Conservation (phyloP, 2,797 vertebrate species). For the Myotis daubentonii region DNA sequence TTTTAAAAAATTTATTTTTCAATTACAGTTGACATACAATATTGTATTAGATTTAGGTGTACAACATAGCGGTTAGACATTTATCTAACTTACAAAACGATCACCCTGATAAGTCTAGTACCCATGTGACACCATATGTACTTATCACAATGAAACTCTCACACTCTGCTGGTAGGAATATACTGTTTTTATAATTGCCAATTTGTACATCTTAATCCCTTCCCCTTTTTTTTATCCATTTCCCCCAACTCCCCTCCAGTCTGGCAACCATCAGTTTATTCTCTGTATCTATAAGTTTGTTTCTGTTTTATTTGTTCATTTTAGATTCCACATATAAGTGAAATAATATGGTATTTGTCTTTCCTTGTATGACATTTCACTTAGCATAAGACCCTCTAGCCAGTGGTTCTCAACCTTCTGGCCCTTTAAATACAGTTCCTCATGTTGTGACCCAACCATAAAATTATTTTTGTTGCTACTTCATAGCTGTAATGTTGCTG, state of each 20-base stretch:
- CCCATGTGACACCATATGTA: neutral
- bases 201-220: neutral
- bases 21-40: neutral
- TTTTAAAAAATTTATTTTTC: neutral
- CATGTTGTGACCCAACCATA: too few species aligned
- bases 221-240: neutral
- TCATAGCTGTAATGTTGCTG: too few species aligned
- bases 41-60: neutral
- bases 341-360: neutral
- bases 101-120: neutral
- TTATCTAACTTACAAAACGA: neutral
- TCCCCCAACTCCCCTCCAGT: neutral
- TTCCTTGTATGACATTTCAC: neutral
- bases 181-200: neutral
- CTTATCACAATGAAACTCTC: neutral
- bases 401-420: too few species aligned
- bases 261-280: neutral
- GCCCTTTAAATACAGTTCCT: too few species aligned
- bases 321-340: neutral
- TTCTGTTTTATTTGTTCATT: neutral
- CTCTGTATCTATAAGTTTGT: neutral
- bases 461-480: too few species aligned
- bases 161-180: too few species aligned
- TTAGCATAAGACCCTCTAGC: neutral
- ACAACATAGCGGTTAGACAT: neutral